Conservation (phyloP, 2,888 invertebrate species). For the Heliconius hortense region DNA sequence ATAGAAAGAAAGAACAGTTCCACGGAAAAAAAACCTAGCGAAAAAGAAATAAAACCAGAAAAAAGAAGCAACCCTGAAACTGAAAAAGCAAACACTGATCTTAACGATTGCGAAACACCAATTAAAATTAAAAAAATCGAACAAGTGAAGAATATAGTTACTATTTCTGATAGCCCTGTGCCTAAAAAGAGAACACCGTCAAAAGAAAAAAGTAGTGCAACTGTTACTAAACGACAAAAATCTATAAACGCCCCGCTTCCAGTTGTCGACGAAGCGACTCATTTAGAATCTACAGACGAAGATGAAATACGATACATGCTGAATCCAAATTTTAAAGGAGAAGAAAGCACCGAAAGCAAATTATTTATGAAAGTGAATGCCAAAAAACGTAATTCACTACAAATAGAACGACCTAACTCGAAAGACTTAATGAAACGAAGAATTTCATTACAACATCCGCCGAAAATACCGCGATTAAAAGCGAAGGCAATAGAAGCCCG, state of each 20-base stretch:
- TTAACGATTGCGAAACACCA: conserved; percentile 23
- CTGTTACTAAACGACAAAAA: conserved; percentile 60
- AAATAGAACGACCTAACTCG: conserved; percentile 70
- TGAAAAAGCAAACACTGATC: conserved; percentile 9
- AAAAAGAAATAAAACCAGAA: conserved; percentile 15
- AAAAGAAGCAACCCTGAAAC: conserved; percentile 25
- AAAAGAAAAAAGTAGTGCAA: conserved; percentile 59
- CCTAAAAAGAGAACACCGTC: conserved; percentile 47
- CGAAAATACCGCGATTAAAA: conserved; percentile 68
- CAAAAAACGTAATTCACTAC: conserved; percentile 68
- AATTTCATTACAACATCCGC: conserved; percentile 68
- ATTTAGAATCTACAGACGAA: conserved; percentile 63
- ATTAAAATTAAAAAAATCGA: conserved; percentile 43
- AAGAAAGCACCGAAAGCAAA: conserved; percentile 56
- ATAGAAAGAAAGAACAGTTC: not conserved
- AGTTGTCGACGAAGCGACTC: conserved; percentile 45
- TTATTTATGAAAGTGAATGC: conserved; percentile 68
- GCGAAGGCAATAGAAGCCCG: conserved; percentile 57
- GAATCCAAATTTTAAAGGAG: conserved; percentile 65
- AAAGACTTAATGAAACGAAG: conserved; percentile 67
- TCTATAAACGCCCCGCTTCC: conserved; percentile 43
- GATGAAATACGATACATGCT: conserved; percentile 75
- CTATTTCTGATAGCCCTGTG: conserved; percentile 44
- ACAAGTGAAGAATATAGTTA: conserved; percentile 40
- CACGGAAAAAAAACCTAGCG: conserved; percentile 12